A percentile compares a stretch with the other conserved stretches of the same genome.
Conservation (phyloP, 2,888 invertebrate genomes). For the Ophioninae sp. region DNA sequence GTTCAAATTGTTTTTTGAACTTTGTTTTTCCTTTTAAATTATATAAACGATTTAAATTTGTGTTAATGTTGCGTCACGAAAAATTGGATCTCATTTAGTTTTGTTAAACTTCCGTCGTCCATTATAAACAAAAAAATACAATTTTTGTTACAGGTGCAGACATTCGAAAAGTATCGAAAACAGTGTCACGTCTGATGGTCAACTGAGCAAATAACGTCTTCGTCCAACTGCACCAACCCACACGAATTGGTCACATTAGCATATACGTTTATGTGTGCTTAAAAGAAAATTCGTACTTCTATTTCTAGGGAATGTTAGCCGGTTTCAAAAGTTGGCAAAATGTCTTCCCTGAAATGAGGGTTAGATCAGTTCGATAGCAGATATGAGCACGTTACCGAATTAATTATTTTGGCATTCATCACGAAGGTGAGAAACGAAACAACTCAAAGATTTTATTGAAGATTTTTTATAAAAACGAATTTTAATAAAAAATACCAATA, state of each 20-base stretch:
- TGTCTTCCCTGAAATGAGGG: background rate
- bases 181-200: slow-evolving; percentile 10
- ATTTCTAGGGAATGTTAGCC: slow-evolving; percentile 1
- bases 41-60: no score
- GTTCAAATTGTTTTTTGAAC: no score
- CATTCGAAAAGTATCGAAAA: background rate
- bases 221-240: slow-evolving; percentile 6
- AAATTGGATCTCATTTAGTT: background rate
- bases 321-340: slow-evolving; percentile 5
- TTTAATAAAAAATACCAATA: no score
- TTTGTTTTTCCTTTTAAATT: no score
- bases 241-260: slow-evolving; percentile 2
- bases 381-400: background rate
- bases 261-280: background rate
- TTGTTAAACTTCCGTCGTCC: no score
- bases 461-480: background rate
- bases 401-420: slow-evolving; percentile 2
- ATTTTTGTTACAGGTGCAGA: background rate
- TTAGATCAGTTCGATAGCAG: background rate
- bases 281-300: background rate
- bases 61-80: no score
- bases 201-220: slow-evolving; percentile 25
- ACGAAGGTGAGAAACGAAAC: background rate
- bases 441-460: background rate
- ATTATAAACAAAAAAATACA: background rate